Evolutionary conservation across 37 sponge, comb jelly and placozoan species (phyloP).

Genomic region (Chondrosia reniformis): DNA sequence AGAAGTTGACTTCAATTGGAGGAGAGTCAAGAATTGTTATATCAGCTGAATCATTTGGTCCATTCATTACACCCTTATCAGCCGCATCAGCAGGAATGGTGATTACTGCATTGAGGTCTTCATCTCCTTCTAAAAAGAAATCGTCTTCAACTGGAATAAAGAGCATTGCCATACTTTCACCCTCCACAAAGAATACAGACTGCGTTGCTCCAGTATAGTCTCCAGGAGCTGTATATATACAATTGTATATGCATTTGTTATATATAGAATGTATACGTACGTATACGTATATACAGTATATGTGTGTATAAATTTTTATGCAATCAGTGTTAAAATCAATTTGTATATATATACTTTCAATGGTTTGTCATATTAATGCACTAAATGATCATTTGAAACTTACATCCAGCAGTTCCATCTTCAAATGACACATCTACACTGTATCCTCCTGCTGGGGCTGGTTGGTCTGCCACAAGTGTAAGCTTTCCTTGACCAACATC

Average conservation of each 20-base stretch:
- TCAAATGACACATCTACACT: neutral
- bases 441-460: neutral
- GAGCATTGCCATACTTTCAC: neutral
- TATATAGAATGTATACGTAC: neutral
- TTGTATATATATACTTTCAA: neutral
- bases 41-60: conserved; percentile 1
- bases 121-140: conserved; percentile 4
- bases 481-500: neutral
- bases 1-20: conserved; percentile 12
- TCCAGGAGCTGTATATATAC: neutral
- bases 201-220: neutral
- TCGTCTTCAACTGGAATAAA: conserved; percentile 9
- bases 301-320: neutral
- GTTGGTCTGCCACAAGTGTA: neutral
- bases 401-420: neutral
- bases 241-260: too few species aligned
- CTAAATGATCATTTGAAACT: too few species aligned
- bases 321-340: neutral
- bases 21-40: conserved; percentile 32
- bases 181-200: neutral
- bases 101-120: conserved; percentile 9
- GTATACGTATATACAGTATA: neutral
- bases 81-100: neutral
- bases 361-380: too few species aligned
- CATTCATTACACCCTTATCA: neutral